Conservation (phyloP, 2,113 vertebrate genomes). For the Chamaea fasciata region DNA sequence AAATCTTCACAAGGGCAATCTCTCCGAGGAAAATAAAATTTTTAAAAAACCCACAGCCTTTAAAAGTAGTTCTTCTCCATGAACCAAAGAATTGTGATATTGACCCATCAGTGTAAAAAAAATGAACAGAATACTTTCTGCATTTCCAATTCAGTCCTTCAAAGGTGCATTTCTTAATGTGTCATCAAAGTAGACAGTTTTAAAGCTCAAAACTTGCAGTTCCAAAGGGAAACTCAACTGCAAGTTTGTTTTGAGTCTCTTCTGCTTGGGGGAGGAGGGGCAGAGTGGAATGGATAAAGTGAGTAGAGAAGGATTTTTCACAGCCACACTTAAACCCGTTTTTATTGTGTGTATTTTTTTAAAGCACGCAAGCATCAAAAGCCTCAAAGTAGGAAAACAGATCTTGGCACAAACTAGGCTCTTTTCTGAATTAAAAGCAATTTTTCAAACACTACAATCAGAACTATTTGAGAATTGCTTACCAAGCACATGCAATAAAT, state of each 20-base stretch:
- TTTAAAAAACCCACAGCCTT: rapidly evolving
- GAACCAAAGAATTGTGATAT: not conserved
- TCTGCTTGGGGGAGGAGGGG: not conserved
- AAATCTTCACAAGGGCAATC: not conserved
- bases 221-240: not conserved
- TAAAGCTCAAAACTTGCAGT: not conserved
- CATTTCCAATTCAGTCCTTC: not conserved
- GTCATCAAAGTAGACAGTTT: not conserved
- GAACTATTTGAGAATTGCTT: slow-evolving; percentile 32
- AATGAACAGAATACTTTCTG: not conserved
- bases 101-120: not conserved
- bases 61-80: not conserved
- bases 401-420: not conserved
- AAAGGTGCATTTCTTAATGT: not conserved
- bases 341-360: not conserved
- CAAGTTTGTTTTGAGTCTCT: not conserved
- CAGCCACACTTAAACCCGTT: not conserved
- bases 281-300: not conserved
- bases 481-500: slow-evolving; percentile 34
- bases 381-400: not conserved
- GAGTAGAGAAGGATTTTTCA: not conserved
- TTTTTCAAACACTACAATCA: slow-evolving; percentile 22
- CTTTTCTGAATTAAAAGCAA: slow-evolving; percentile 18
- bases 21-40: not conserved
- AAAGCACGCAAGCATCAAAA: slow-evolving; percentile 16